Conservation (phyloP, 2,797 vertebrate species). For the Micromesistius poutassou region DNA sequence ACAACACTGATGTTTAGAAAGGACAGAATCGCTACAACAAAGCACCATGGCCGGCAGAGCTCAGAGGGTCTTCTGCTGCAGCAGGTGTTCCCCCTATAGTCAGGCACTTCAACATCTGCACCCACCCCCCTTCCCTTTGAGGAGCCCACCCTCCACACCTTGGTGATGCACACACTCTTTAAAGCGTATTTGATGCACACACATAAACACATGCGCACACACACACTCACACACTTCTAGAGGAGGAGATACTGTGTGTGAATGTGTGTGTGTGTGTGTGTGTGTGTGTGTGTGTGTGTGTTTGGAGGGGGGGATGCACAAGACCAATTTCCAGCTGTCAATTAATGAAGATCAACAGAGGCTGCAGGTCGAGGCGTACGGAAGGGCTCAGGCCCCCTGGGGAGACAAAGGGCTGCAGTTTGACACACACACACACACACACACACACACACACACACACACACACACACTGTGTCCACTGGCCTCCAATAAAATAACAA, state of each 20-base stretch:
- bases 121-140: slow-evolving; percentile 19
- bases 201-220: slow-evolving; percentile 28
- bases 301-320: slow-evolving; percentile 33
- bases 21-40: neutral
- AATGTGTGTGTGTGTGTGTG: neutral
- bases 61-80: no score
- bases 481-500: neutral
- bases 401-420: slow-evolving; percentile 39
- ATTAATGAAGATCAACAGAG: slow-evolving; percentile 69
- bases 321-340: slow-evolving; percentile 61
- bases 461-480: neutral
- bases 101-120: slow-evolving; percentile 38
- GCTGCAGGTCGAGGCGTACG: slow-evolving; percentile 49
- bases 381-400: slow-evolving; percentile 36
- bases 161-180: slow-evolving; percentile 67
- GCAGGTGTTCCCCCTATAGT: slow-evolving; percentile 6
- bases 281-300: neutral
- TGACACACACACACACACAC: slow-evolving; percentile 24
- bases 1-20: no score
- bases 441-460: slow-evolving; percentile 2
- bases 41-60: neutral
- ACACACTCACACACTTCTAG: slow-evolving; percentile 56
- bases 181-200: slow-evolving; percentile 62
- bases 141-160: slow-evolving; percentile 57
- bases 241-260: slow-evolving; percentile 41